These are phyloP conservation scores for Antitype chi DNA, from an alignment of 2,888 invertebrate genomes.

Conservation along the genomic window DNA sequence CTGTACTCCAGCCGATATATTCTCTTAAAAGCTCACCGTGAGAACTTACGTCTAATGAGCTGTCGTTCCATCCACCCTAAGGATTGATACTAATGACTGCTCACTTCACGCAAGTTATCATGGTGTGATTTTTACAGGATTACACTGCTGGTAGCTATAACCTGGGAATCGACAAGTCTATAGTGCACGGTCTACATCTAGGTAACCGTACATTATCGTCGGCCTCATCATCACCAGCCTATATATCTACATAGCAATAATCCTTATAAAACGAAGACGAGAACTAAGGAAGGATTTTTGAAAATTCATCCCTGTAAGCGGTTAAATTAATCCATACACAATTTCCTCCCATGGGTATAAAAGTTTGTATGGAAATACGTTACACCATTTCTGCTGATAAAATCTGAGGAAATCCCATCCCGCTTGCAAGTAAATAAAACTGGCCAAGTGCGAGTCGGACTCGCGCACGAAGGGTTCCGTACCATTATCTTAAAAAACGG, in stretches of 20 bases:
- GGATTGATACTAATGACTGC: too few relatives aligned
- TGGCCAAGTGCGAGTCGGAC: too few relatives aligned
- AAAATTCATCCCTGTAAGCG: not conserved
- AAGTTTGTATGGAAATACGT: not conserved
- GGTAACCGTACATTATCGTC: too few relatives aligned
- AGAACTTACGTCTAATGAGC: too few relatives aligned
- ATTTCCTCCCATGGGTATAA: not conserved
- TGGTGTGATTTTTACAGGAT: too few relatives aligned
- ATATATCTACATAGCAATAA: not conserved
- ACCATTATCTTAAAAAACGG: too few relatives aligned
- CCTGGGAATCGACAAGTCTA: not conserved
- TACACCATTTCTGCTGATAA: not conserved
- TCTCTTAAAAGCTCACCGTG: too few relatives aligned
- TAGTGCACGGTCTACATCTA: not conserved
- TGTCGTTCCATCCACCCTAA: too few relatives aligned
- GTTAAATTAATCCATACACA: not conserved
- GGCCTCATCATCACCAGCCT: not conserved
- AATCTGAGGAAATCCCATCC: too few relatives aligned
- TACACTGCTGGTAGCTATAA: not conserved
- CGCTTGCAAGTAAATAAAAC: not conserved
- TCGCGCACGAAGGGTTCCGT: too few relatives aligned
- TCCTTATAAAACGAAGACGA: not conserved
- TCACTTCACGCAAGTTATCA: too few relatives aligned
- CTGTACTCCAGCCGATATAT: not conserved
- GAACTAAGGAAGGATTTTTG: not conserved